Conservation (phyloP, 2,888 invertebrate genomes). For the Cecidostiba fungosa region DNA sequence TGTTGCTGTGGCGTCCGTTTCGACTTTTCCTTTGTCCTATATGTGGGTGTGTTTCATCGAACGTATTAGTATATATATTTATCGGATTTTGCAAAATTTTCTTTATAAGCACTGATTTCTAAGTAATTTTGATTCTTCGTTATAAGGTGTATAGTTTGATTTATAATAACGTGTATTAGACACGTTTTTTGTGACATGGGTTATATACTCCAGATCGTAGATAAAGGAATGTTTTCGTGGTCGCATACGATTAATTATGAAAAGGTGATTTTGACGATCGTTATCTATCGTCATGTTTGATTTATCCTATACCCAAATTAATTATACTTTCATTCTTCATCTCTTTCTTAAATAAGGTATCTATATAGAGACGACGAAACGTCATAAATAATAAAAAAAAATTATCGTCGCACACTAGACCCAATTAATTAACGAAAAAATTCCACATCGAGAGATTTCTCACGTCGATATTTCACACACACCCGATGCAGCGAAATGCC, state of each 20-base stretch:
- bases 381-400: conserved; percentile 14
- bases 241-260: conserved; percentile 46
- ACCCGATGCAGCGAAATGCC: neutral
- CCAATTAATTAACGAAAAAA: neutral
- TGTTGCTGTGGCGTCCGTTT: neutral
- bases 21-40: conserved; percentile 26
- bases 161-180: neutral
- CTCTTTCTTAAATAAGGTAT: conserved; percentile 17
- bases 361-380: neutral
- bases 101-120: too few relatives aligned
- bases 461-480: neutral
- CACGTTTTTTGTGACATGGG: neutral
- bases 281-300: conserved; percentile 49
- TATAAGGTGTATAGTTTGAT: neutral
- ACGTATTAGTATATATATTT: neutral
- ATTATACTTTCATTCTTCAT: conserved; percentile 4
- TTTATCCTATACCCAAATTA: conserved; percentile 38
- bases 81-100: conserved; percentile 7
- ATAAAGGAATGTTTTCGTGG: conserved; percentile 38
- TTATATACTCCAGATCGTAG: conserved; percentile 34
- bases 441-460: neutral
- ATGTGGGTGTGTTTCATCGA: neutral
- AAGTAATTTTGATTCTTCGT: too few relatives aligned
- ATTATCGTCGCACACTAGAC: neutral
- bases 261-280: conserved; percentile 51